Evolutionary conservation across 1,140 invertebrate species (phyloP), one percentile per base, ranked within the genome.

Genomic region (Aphis craccivora): DNA sequence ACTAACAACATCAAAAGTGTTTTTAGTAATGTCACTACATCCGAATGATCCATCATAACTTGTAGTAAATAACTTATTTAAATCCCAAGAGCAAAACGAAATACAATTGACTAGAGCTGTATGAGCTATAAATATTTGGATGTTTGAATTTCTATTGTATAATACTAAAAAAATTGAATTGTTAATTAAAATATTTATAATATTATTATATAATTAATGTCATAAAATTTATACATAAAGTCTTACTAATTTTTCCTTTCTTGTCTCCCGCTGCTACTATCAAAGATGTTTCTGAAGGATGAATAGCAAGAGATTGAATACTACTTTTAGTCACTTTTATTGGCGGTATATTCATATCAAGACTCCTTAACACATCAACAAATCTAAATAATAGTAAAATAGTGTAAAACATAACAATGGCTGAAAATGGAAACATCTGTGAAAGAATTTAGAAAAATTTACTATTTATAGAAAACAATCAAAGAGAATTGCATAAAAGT

Each of bases 31-130:
- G 67, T 94, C 94, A 30, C 94, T 93, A 83, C 93, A 76, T 91
- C 94, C 93, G 0, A 94, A 94, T n/a, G 93, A 94, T 25, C 94
- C 94, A 91, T 94, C 94, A 81, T 94, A 93, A 40, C 94, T 94
- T 37, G 94, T 94, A 23, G 94, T 94, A 86, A 93, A 94, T 22
- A 94, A 93, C 53, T 94, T 94, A 4, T 40, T 40, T 37, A 60
- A 45, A 93, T 94, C 91, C 48, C 92, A 94, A 18, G 67, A 20
- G 81, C 93, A 93, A 43, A 94, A 94, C 45, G 92, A 94, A 30
- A 94, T 86, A 84, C 94, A 94, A 83, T 94, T 94, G 8, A 94
- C 87, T 20, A 94, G 94, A 8, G 37, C 43, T 9, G 45, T 25
- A 67, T 94, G 94, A 20, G 92, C 86, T n/a, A 91, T 18, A 90